Base-by-base conservation (phyloP, 2,888 invertebrate genomes). In the Tachystola acroxantha region DNA sequence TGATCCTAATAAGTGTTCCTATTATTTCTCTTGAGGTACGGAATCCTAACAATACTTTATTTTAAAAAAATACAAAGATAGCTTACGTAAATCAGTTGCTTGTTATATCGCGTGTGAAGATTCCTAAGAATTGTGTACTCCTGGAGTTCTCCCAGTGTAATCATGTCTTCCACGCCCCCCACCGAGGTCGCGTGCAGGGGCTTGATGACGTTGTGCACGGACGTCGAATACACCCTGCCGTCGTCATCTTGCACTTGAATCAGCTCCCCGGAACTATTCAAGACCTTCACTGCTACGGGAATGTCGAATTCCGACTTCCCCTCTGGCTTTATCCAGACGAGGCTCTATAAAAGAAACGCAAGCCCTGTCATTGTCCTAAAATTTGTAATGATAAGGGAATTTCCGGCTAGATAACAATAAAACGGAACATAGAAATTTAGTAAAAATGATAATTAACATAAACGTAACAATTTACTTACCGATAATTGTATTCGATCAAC, bases 51-150 rank as follows among this genome's bases (percentile, higher is more conserved):
- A n/a, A n/a, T n/a, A n/a, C n/a, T n/a, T n/a, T n/a, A n/a, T n/a
- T n/a, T n/a, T 16, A 16, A 16, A 4, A 16, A 10, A 10, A 10
- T 10, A 2, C 12, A 11, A 2, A 11, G 7, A 12, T 11, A 11
- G 11, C 95, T 92, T 85, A 98, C 98, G 84, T 98, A 98, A 64
- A 98, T 97, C 31, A 94, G 75, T 74, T 96, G 94, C 55, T 94
- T 91, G 57, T 90, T 91, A 77, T 98, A 98, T 54, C 98, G 90
- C 57, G 95, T 91, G 60, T 96, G 93, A 37, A 98, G 88, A 81
- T 98, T 98, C 37, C 96, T 89, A 25, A 98, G 88, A 46, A 98
- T 97, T 2, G 97, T 96, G 59, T 96, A 95, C 67, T 98, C 98
- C 71, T 98, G 96, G 29, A 98, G 88, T 73, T 98, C 98, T 1